phyloP scores from a whole-genome alignment of 2,888 invertebrate genomes.

The Xestia rhomboidea region DNA sequence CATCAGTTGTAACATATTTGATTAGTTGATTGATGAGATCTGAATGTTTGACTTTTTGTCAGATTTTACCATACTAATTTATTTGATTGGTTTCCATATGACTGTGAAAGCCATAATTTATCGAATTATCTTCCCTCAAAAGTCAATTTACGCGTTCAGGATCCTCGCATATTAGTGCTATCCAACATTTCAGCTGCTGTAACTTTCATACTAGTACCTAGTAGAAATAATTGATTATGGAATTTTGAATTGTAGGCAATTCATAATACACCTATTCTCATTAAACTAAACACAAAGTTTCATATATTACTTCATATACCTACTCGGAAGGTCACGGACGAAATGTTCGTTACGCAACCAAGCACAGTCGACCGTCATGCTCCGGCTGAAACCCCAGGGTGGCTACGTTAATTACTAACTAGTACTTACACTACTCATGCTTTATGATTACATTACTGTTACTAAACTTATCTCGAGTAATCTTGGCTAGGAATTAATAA shows the following conservation, averaged over 20 bases:
- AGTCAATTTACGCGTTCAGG: not conserved
- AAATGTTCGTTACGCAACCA: conserved; percentile 78
- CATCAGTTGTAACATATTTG: not conserved
- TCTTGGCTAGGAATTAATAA: conserved; percentile 18
- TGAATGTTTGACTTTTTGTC: not conserved
- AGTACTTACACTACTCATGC: conserved; percentile 27
- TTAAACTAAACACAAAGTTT: conserved; percentile 7
- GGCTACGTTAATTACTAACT: conserved; percentile 52
- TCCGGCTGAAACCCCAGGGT: conserved; percentile 65
- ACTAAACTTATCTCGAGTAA: conserved; percentile 19
- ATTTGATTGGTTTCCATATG: not conserved
- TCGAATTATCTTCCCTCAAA: not conserved
- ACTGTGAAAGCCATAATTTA: not conserved
- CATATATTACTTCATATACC: conserved; percentile 7
- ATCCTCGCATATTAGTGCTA: not conserved
- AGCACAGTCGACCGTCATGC: conserved; percentile 83
- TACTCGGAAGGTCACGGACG: conserved; percentile 79
- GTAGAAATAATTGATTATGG: not conserved
- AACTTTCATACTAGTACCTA: not conserved
- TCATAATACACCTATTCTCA: not conserved
- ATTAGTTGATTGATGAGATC: not conserved
- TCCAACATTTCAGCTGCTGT: not conserved
- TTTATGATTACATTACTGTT: conserved; percentile 41
- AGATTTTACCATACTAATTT: not conserved
- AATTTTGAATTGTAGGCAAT: not conserved